Base-by-base conservation (phyloP, 2,888 invertebrate species). In the Bellardia pandia region DNA sequence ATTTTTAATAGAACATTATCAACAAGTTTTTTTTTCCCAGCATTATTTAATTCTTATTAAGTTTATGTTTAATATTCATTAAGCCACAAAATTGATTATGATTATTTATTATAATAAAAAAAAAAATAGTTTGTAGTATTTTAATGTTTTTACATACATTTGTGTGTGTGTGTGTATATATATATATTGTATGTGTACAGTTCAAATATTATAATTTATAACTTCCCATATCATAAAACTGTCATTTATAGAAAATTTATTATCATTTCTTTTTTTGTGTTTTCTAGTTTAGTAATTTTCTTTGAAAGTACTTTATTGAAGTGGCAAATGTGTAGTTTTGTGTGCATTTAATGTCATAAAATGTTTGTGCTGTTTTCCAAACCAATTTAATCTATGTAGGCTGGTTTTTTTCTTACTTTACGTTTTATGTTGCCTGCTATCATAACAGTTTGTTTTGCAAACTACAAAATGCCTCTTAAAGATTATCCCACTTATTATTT, bases 191-290 rank as follows among this genome's bases (percentile, higher is more conserved):
- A 51, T 37, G 48, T 75, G 45, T 40, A 48, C n/a, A 51, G 40
- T 66, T 77, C 45, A 71, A 69, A 30, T 71, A 42, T 74, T 74
- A 68, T 84, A 84, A 86, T 86, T 86, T 86, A 86, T 84, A 79
- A 86, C 86, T 86, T 86, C 86, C 83, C 86, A 84, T 87, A 84
- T 77, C 80, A 81, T 84, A 84, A 84, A 87, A 81, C 84, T 84
- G 84, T 87, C 84, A 84, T 87, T 84, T 87, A 87, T 87, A 69
- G 72, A 51, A 74, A 84, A 87, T 87, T 87, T 87, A 87, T 86
- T 80, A 80, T 72, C 76, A 83, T 78, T 79, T 82, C 60, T 66
- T 53, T 23, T 37, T 37, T 71, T 23, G 45, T 33, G 6, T 45
- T 77, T 51, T 51, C 23, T 66, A 23, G 33, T 42, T 69, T 45